phyloP scores from a whole-genome alignment of 30 jellyfish, hydroid and myxozoan species.

The Turritopsis rubra region DNA sequence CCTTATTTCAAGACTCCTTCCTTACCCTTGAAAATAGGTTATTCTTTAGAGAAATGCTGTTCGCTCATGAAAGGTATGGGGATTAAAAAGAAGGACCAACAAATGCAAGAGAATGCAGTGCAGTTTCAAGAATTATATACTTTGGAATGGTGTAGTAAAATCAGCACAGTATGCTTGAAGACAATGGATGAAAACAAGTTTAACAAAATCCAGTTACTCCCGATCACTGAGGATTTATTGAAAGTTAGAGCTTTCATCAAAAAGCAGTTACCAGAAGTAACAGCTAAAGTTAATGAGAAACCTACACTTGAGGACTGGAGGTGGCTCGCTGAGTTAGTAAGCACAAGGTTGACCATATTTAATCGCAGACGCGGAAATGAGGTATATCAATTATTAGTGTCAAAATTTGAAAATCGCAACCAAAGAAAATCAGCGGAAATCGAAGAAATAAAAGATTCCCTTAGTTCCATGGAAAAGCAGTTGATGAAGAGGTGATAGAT shows the following conservation, averaged over 20 bases:
- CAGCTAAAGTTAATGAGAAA: slow-evolving; percentile 2
- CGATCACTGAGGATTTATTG: slow-evolving; percentile 33
- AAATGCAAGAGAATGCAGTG: not conserved
- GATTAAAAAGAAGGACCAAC: slow-evolving; percentile 1
- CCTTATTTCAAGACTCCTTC: slow-evolving; percentile 30
- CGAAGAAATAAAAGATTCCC: slow-evolving; percentile 29
- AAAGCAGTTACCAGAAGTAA: slow-evolving; percentile 23
- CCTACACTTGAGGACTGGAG: slow-evolving; percentile 30
- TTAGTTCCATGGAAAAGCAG: slow-evolving; percentile 32
- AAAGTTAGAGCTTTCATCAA: slow-evolving; percentile 21
- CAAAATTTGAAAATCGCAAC: slow-evolving; percentile 25
- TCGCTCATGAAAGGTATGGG: slow-evolving; percentile 22
- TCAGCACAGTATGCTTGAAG: slow-evolving; percentile 20
- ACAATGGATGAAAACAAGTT: slow-evolving; percentile 29
- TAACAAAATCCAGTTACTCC: slow-evolving; percentile 24
- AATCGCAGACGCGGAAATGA: slow-evolving; percentile 48
- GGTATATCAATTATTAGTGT: slow-evolving; percentile 17
- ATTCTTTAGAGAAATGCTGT: slow-evolving; percentile 21
- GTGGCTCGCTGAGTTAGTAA: slow-evolving; percentile 23
- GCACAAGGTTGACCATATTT: slow-evolving; percentile 31
- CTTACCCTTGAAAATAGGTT: slow-evolving; percentile 29
- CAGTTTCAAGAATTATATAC: not conserved
- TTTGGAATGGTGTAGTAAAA: not conserved
- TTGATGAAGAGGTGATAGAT: slow-evolving; percentile 30
- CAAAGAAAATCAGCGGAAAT: slow-evolving; percentile 20